phyloP scores from a whole-genome alignment of 2,113 vertebrate genomes.

The Anas platyrhynchos region DNA sequence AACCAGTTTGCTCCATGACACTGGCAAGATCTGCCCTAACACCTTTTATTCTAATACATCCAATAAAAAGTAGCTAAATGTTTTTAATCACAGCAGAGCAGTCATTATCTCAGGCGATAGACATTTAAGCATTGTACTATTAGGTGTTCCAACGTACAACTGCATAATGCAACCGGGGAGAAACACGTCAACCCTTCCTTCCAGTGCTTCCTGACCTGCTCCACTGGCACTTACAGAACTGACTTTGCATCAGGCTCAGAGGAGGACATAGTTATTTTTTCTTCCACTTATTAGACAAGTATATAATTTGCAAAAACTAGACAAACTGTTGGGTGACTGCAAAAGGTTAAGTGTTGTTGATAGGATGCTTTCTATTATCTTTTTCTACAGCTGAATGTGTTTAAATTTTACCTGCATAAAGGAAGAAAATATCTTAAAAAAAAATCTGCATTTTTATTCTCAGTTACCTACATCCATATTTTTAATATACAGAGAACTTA shows the following conservation, averaged over 20 bases:
- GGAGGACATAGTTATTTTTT: background rate
- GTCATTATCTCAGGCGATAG: background rate
- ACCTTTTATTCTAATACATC: background rate
- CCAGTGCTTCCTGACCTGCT: background rate
- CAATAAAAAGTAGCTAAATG: background rate
- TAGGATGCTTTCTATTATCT: background rate
- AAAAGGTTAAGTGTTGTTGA: background rate
- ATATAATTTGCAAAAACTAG: background rate
- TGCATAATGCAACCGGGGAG: background rate
- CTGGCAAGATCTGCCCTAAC: background rate
- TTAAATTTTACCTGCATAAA: background rate
- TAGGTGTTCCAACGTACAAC: background rate
- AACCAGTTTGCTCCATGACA: background rate
- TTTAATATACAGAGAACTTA: background rate
- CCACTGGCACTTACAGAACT: background rate
- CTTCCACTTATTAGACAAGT: background rate
- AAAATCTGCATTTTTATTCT: background rate
- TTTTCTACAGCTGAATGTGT: background rate
- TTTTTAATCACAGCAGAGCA: background rate
- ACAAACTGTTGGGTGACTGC: background rate
- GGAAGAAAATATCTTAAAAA: background rate
- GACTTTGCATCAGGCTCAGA: background rate
- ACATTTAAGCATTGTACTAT: background rate
- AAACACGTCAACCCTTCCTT: background rate
- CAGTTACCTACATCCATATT: background rate